Evolutionary conservation across 1,140 invertebrate species (phyloP), one percentile per base, ranked within the genome.

Genomic region (Phymorhynchus buccinoides): DNA sequence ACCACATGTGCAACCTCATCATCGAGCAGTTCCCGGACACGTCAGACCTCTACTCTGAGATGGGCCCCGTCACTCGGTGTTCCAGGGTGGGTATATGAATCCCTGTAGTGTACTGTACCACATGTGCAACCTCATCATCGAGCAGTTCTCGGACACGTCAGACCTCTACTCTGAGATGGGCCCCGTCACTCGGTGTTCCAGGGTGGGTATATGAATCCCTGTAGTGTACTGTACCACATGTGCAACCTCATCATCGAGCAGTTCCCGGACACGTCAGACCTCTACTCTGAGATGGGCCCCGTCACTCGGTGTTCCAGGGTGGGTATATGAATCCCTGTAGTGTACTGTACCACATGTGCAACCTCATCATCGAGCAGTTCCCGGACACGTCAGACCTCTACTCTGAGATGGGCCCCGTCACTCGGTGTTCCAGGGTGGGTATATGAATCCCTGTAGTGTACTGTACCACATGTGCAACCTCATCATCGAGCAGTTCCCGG

Each of bases 241-340:
- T 99, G 98, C 93, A 97, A 97, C 92, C 98, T 99, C 95, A 97
- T 99, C 78, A 96, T 99, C 94, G 98, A 99, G 92, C 97, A 98
- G 92, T 98, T 96, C 94, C 96, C 97, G 0, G 97, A 99, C 83
- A 92, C 92, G 22, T 97, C 97, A 7, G 99, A 99, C 94, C 95
- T 99, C 66, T 99, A 99, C 93, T 99, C 98, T 42, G 99, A 99
- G 94, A 97, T 98, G 52, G 93, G 93, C 16, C 87, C 91, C 39
- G 86, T 94, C 41, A 90, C 90, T 35, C 87, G 99, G 90, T 98
- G 98, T 83, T 98, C 98, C 1, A 94, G 94, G 88, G 94, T 94
- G 89, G 87, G 86, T 84, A 18, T n/a, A n/a, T n/a, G 4, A 30
- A 22, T 66, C n/a, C n/a, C n/a, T n/a, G n/a, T n/a, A n/a, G n/a